These are phyloP conservation scores for Panzeria rudis DNA, from an alignment of 2,888 invertebrate genomes.

Conservation along the genomic window DNA sequence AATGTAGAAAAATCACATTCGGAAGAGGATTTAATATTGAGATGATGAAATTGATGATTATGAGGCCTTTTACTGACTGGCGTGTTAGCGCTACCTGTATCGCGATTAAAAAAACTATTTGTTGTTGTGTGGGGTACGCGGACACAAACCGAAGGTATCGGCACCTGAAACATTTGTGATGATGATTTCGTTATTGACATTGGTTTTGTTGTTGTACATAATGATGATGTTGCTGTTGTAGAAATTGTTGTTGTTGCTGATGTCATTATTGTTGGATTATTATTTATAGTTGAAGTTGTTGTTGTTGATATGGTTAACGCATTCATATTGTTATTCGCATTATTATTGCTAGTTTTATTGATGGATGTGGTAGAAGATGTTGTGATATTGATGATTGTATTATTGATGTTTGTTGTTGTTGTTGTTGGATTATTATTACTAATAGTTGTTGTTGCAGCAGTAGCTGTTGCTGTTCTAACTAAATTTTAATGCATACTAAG, in stretches of 20 bases:
- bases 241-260: slow-evolving; percentile 32
- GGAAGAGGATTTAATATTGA: slow-evolving; percentile 83
- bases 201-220: slow-evolving; percentile 74
- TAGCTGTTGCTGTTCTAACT: slow-evolving; percentile 78
- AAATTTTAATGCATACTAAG: slow-evolving; percentile 73
- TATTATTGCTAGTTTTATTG: slow-evolving; percentile 78
- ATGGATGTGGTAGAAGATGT: slow-evolving; percentile 46
- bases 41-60: slow-evolving; percentile 57
- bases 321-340: slow-evolving; percentile 75
- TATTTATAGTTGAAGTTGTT: slow-evolving; percentile 74
- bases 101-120: slow-evolving; percentile 80
- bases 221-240: slow-evolving; percentile 66
- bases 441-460: slow-evolving; percentile 70
- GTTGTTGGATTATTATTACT: slow-evolving; percentile 59
- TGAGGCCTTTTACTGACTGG: slow-evolving; percentile 73
- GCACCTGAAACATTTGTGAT: slow-evolving; percentile 76
- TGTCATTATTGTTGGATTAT: slow-evolving; percentile 67
- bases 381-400: slow-evolving; percentile 78
- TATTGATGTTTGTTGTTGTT: slow-evolving; percentile 72
- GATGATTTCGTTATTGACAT: slow-evolving; percentile 77
- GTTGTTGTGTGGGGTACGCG: slow-evolving; percentile 83
- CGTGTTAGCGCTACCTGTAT: slow-evolving; percentile 75
- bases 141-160: slow-evolving; percentile 84
- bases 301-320: slow-evolving; percentile 68
- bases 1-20: slow-evolving; percentile 84